A percentile compares a stretch with the other conserved stretches of the same genome.
Evolutionary conservation across 30 jellyfish, hydroid and myxozoan genomes (phyloP).

Genomic region (Hydractinia symbiolongicarpus): DNA sequence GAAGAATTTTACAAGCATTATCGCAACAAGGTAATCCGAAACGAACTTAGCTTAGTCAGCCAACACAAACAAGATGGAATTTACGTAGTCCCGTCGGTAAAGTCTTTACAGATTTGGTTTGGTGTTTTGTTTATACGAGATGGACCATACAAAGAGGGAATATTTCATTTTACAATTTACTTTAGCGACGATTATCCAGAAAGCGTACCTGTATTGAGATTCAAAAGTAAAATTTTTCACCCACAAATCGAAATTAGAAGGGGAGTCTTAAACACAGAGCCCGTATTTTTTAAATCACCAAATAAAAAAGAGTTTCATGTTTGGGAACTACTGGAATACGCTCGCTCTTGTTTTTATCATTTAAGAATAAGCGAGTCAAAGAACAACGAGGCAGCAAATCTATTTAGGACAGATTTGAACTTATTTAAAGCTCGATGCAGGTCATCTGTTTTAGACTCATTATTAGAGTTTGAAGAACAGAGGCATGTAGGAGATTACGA

Average conservation of each 20-base stretch:
- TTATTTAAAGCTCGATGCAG: constrained; percentile 61
- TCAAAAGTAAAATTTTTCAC: constrained; percentile 59
- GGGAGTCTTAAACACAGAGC: constrained; percentile 43
- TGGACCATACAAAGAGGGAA: constrained; percentile 91
- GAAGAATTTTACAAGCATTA: constrained; percentile 48
- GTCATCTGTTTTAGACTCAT: constrained; percentile 66
- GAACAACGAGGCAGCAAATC: constrained; percentile 33
- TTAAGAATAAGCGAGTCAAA: constrained; percentile 12
- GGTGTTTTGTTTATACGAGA: constrained; percentile 68
- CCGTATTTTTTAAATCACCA: neutral
- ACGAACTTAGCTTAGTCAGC: constrained; percentile 40
- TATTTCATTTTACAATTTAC: constrained; percentile 59
- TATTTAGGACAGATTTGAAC: constrained; percentile 22
- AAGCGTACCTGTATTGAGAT: constrained; percentile 55
- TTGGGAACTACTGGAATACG: constrained; percentile 51
- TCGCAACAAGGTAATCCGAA: constrained; percentile 46
- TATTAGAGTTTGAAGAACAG: constrained; percentile 58
- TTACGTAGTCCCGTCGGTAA: constrained; percentile 76
- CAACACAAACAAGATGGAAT: constrained; percentile 61
- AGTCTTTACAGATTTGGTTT: constrained; percentile 78
- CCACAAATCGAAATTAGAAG: constrained; percentile 47
- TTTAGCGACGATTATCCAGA: constrained; percentile 72
- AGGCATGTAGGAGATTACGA: constrained; percentile 20
- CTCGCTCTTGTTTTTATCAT: constrained; percentile 46
- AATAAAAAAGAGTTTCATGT: constrained; percentile 17